Percentiles rank a stretch among this genome's conserved stretches.
Conservation (phyloP, 53 echinoderm and acorn worm species). For the Henricia sp. region DNA sequence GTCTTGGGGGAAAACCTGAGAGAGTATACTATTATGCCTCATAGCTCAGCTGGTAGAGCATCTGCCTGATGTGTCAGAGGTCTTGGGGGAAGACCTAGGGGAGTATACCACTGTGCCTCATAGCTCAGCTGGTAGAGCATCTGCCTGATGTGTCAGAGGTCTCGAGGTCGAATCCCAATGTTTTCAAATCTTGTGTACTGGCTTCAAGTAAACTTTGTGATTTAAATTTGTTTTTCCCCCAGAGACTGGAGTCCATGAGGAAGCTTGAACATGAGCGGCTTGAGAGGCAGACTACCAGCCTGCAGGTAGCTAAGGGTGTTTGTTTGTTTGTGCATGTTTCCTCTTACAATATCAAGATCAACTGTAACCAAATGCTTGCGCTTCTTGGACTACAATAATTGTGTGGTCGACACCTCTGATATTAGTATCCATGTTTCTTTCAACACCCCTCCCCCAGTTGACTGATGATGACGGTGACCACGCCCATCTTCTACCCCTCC, state of each 20-base stretch:
- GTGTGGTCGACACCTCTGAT: neutral
- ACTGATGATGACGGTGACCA: conserved; percentile 72
- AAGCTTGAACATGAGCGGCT: conserved; percentile 62
- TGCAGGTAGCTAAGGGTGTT: conserved; percentile 19
- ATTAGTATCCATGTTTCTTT: neutral
- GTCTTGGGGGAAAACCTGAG: too few species aligned
- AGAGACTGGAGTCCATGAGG: conserved; percentile 65
- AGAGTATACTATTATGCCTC: too few species aligned
- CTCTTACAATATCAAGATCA: neutral
- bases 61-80: too few species aligned
- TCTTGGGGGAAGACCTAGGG: too few species aligned
- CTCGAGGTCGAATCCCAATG: too few species aligned
- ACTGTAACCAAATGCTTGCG: too few species aligned
- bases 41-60: too few species aligned
- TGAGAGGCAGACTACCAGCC: conserved; percentile 47
- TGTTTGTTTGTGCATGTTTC: neutral
- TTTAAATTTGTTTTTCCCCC: conserved; percentile 1
- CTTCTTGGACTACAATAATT: neutral
- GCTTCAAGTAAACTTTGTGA: too few species aligned
- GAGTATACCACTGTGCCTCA: too few species aligned
- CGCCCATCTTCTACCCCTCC: conserved; percentile 79
- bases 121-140: too few species aligned
- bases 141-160: too few species aligned
- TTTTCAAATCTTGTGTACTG: too few species aligned
- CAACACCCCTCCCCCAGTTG: conserved; percentile 33